phyloP scores from a whole-genome alignment of 2,113 vertebrate species.

The Catharus minimus region DNA sequence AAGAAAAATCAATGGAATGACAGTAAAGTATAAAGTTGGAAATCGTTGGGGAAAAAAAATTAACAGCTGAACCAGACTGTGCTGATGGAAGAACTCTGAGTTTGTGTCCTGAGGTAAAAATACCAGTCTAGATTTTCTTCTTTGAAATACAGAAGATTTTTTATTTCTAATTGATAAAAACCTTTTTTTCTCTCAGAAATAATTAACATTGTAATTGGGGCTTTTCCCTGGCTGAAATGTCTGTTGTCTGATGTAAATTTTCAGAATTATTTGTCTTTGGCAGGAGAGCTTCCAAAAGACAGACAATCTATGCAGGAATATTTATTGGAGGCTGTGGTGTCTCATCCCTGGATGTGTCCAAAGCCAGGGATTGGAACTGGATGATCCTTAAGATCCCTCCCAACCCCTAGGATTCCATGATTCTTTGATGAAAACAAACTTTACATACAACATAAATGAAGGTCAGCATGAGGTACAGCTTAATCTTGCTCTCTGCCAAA shows the following conservation, averaged over 20 bases:
- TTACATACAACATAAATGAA: not conserved
- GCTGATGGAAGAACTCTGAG: not conserved
- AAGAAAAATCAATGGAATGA: not conserved
- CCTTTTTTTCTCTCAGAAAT: not conserved
- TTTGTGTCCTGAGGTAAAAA: not conserved
- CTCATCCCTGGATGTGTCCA: not conserved
- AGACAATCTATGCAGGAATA: not conserved
- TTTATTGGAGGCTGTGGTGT: not conserved
- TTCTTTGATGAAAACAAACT: not conserved
- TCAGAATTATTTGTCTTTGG: not conserved
- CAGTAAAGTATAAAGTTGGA: not conserved
- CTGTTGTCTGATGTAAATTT: not conserved
- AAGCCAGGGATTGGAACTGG: not conserved
- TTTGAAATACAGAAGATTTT: not conserved
- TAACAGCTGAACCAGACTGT: not conserved
- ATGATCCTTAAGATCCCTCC: not conserved
- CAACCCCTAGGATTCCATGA: not conserved
- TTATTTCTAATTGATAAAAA: not conserved
- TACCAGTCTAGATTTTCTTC: not conserved
- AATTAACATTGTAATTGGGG: not conserved
- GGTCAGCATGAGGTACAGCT: not conserved
- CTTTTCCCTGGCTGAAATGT: not conserved
- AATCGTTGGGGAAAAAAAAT: not conserved
- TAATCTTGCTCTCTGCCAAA: not conserved
- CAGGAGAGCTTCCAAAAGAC: not conserved